Evolutionary conservation across 2,797 vertebrate genomes (phyloP), one percentile per base, ranked within the genome.

Genomic region (Lithobates sylvaticus): DNA sequence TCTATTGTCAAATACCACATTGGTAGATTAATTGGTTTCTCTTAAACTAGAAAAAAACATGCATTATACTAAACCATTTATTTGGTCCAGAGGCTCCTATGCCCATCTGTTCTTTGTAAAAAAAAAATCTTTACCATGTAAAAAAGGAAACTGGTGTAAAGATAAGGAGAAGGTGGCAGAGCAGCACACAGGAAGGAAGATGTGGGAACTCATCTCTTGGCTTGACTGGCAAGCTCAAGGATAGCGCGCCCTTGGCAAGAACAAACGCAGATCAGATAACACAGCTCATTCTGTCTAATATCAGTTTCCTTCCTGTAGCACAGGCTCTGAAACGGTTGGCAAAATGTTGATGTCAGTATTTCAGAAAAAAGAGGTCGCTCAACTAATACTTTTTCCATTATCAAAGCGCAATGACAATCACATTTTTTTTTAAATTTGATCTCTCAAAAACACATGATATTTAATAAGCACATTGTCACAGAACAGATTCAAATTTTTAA

Each of bases 301-400:
- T 87, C 86, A 84, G 61, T 87, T 87, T 87, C 81, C 76, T 87
- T 87, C 86, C 86, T 87, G 86, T 76, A 84, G 42, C 36, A 84
- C 76, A 58, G 54, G 16, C 78, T 87, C 86, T 75, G 76, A 78
- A 65, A 78, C 42, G 64, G 68, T 83, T 87, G 80, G 86, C 86
- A 84, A 79, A 83, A 87, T 87, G 86, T 76, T 87, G 78, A 73
- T 77, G 73, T 83, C 70, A 84, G 81, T 67, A 74, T 87, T 83
- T 78, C 81, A 83, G 39, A 76, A 80, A 87, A 78, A 77, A 54
- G 29, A 87, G 81, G 77, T 72, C 76, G 74, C 18, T 85, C 68
- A 81, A 61, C 69, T 26, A 73, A 42, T 81, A 72, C 68, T 34
- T n/a, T 67, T 39, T 12, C 32, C 69, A 73, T 58, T 81, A 81